Evolutionary conservation across 2,113 vertebrate species (phyloP), one percentile per base, ranked within the genome.

Genomic region (Xiphophorus maculatus): DNA sequence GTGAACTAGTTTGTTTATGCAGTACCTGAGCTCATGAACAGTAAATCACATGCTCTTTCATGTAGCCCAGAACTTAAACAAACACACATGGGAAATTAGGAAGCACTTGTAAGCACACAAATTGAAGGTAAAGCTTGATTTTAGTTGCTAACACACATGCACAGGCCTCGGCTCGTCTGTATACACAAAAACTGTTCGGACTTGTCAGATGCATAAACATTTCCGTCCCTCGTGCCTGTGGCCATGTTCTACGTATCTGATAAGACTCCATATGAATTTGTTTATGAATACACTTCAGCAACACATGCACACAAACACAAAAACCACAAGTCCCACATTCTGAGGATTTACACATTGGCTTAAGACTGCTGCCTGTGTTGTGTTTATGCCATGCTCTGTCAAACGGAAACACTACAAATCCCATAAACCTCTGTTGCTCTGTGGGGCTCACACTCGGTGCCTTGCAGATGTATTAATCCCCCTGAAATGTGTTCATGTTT

Each of bases 381-480:
- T 92, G 89, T 94, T 94, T 93, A 92, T 51, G 63, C 69, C 82
- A 88, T 3, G 92, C 92, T 93, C 84, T 28, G 68, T 71, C 70
- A 71, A 80, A 85, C 84, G 76, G 87, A 92, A 93, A 94, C 88
- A 92, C 88, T 84, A 90, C 88, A 89, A 90, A 85, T 92, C 72
- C 88, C 80, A 89, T 73, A 80, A 93, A 85, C 58, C n/a, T 22
- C 33, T 28, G 25, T 65, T 9, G 0, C 64, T 71, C 48, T 84
- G 63, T 33, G 40, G 87, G 88, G 64, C 83, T 70, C 29, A 76
- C 17, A 48, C 19, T 48, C 4, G 17, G 40, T 42, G 40, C 40
- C 40, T 42, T 54, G 19, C 19, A 22, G 17, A 58, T 3, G 51
- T 58, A 10, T 10, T 58, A n/a, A 10, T n/a, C 6, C 2, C 22